Evolutionary conservation across 2,113 vertebrate genomes (phyloP).

Genomic region (Corydoras maculifer): DNA sequence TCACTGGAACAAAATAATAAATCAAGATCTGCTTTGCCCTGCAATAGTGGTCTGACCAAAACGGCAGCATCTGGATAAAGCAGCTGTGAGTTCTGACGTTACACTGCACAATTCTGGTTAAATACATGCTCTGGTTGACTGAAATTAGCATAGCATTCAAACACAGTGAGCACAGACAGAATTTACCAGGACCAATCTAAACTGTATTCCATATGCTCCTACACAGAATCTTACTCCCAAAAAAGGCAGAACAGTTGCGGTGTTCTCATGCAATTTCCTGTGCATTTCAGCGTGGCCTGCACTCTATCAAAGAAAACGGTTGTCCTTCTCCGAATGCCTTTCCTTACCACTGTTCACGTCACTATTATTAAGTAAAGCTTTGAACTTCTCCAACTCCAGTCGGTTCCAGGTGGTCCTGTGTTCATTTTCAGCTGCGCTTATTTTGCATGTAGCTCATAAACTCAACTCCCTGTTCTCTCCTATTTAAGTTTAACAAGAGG

Average conservation of each 20-base stretch:
- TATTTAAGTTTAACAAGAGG: conserved; percentile 6
- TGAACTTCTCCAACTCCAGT: conserved; percentile 11
- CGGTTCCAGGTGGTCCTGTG: not conserved
- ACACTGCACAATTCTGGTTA: conserved; percentile 28
- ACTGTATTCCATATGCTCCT: conserved; percentile 56
- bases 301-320: conserved; percentile 52
- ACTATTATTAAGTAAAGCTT: conserved; percentile 49
- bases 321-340: conserved; percentile 37
- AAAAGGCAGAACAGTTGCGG: conserved; percentile 46
- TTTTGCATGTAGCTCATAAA: conserved; percentile 42
- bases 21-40: too few species aligned
- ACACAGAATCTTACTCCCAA: conserved; percentile 42
- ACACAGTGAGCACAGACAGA: conserved; percentile 39
- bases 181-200: conserved; percentile 43
- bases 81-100: not conserved
- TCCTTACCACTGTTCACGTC: conserved; percentile 29
- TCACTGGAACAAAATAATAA: too few species aligned
- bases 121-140: conserved; percentile 46
- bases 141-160: conserved; percentile 57
- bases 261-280: conserved; percentile 52
- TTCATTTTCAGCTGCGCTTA: conserved; percentile 38
- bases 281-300: conserved; percentile 55
- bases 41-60: not conserved
- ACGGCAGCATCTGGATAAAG: conserved; percentile 15
- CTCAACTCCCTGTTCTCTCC: conserved; percentile 30